These are phyloP conservation scores for Platyrinchus mystaceus DNA, from an alignment of 2,797 vertebrate genomes.

Conservation along the genomic window DNA sequence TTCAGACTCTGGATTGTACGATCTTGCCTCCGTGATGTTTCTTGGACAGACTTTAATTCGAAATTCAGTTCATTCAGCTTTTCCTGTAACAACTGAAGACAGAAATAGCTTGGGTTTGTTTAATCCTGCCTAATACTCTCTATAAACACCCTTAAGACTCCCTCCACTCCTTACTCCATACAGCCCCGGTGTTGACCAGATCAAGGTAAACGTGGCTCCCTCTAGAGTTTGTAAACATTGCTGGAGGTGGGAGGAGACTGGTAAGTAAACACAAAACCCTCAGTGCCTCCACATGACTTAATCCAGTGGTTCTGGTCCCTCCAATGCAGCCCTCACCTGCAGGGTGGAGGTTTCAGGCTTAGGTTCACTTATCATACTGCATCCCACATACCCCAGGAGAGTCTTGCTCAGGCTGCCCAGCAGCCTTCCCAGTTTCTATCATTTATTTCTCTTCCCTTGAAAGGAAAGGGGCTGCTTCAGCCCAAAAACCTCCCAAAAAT, in stretches of 20 bases:
- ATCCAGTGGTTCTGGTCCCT: background rate
- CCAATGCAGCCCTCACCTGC: background rate
- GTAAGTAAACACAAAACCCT: background rate
- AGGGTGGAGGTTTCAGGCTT: background rate
- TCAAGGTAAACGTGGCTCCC: background rate
- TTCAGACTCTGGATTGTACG: constrained; percentile 81
- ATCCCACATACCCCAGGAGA: background rate
- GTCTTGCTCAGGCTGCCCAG: background rate
- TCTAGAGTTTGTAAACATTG: background rate
- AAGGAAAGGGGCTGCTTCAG: background rate
- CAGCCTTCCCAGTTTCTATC: background rate
- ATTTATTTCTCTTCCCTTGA: background rate
- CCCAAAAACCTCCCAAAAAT: background rate
- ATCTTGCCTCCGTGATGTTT: constrained; percentile 84
- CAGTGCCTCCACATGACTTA: background rate
- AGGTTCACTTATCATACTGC: background rate
- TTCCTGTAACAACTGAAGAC: constrained; percentile 84
- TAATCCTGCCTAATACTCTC: background rate
- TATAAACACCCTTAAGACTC: background rate
- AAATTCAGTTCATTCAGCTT: constrained; percentile 82
- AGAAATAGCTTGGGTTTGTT: background rate
- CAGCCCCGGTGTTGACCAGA: background rate
- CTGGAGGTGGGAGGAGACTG: background rate
- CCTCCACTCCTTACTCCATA: background rate
- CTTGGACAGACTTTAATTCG: constrained; percentile 79